A percentile compares a stretch with the other conserved stretches of the same genome.
Evolutionary conservation across 2,113 vertebrate genomes (phyloP).

Genomic region (Drymodes brunneopygia): DNA sequence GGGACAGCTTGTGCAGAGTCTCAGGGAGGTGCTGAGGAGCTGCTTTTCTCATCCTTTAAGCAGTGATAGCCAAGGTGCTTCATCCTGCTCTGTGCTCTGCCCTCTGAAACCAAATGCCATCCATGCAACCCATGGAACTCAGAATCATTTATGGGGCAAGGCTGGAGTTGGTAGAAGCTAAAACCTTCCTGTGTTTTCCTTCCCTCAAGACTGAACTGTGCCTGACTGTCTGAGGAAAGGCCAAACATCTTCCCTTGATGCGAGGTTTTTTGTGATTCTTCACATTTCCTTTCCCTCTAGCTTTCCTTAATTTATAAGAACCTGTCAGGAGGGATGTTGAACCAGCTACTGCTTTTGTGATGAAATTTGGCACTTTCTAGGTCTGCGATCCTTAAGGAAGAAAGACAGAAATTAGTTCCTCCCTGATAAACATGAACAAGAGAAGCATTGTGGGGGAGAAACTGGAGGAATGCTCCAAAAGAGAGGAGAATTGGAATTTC

Average conservation of each 20-base stretch:
- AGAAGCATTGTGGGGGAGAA: background rate
- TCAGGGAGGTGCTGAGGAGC: background rate
- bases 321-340: background rate
- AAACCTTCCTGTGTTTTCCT: background rate
- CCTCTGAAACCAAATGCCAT: background rate
- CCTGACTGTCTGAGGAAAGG: background rate
- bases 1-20: background rate
- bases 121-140: background rate
- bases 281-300: background rate
- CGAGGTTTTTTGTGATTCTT: background rate
- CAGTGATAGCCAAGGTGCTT: background rate
- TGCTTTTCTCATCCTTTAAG: background rate
- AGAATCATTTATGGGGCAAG: background rate
- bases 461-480: background rate
- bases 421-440: slow-evolving; percentile 1
- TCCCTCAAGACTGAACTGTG: background rate
- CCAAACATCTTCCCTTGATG: background rate
- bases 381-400: background rate
- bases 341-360: background rate
- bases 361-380: slow-evolving; percentile 22
- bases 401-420: slow-evolving; percentile 33
- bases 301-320: background rate
- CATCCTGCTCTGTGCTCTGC: background rate
- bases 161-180: background rate
- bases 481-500: background rate